phyloP scores from a whole-genome alignment of 53 echinoderm and acorn worm genomes.

The Paracentrotus lividus region DNA sequence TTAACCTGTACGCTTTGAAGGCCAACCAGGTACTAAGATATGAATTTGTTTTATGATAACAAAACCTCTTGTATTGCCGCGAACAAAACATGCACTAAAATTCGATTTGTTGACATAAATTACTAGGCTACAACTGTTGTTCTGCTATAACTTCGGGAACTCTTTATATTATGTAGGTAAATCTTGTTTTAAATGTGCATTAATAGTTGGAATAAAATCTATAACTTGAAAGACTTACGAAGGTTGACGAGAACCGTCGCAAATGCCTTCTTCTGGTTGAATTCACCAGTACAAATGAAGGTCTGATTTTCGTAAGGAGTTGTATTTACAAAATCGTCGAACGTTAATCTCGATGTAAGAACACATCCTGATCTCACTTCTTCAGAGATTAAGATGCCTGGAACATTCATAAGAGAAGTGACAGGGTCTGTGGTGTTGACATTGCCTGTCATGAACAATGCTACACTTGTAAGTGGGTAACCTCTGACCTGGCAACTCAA shows the following conservation, averaged over 20 bases:
- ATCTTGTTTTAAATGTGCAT: too few species aligned
- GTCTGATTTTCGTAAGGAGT: neutral
- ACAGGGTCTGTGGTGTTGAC: neutral
- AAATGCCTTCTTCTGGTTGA: constrained; percentile 17
- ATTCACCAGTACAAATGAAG: constrained; percentile 8
- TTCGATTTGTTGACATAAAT: too few species aligned
- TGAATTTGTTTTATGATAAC: too few species aligned
- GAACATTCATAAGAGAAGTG: neutral
- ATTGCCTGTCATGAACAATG: constrained; percentile 1
- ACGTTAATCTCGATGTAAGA: neutral
- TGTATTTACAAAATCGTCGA: neutral
- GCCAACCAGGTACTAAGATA: too few species aligned
- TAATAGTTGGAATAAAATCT: too few species aligned
- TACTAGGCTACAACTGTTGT: too few species aligned
- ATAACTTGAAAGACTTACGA: constrained; percentile 27
- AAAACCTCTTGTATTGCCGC: too few species aligned
- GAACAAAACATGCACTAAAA: too few species aligned
- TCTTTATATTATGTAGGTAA: too few species aligned
- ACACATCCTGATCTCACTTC: neutral
- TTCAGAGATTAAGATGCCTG: neutral
- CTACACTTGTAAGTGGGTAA: constrained; percentile 22
- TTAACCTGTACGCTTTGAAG: too few species aligned
- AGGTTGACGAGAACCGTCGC: neutral
- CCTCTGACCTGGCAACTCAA: constrained; percentile 61
- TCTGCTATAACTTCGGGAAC: too few species aligned